Conservation (phyloP, 2,113 vertebrate species). For the Bubalus kerabau region DNA sequence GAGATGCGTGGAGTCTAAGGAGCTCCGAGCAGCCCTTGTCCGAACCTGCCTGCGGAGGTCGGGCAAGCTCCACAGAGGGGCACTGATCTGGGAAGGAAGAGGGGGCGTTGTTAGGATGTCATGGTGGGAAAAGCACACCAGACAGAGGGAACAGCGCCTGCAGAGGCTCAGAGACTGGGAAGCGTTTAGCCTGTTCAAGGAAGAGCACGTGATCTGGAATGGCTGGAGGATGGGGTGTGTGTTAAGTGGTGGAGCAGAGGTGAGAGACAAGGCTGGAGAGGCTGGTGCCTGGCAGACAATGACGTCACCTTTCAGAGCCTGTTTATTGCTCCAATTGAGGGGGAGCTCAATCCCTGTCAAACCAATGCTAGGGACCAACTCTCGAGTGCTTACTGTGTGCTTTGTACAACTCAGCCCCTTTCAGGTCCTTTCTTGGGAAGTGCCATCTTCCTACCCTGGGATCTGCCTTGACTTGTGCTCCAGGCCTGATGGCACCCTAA, state of each 20-base stretch:
- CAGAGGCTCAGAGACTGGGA: not conserved
- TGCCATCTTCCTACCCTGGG: not conserved
- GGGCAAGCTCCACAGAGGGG: not conserved
- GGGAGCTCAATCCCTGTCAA: not conserved
- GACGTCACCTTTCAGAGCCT: not conserved
- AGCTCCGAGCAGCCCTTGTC: not conserved
- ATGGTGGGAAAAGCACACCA: not conserved
- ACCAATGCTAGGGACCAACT: not conserved
- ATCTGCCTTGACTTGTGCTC: rapidly evolving
- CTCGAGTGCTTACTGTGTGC: not conserved
- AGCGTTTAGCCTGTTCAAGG: not conserved
- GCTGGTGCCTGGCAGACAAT: not conserved
- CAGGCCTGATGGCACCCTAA: not conserved
- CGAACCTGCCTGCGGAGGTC: rapidly evolving
- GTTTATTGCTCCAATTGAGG: not conserved
- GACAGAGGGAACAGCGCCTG: not conserved
- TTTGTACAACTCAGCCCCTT: not conserved
- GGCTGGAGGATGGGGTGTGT: not conserved
- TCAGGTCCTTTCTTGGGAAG: not conserved
- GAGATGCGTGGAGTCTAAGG: rapidly evolving
- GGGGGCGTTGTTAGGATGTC: not conserved
- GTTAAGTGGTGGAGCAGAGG: not conserved
- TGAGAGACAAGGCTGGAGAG: not conserved
- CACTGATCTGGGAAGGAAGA: not conserved
- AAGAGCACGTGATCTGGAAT: not conserved